Evolutionary conservation across 2,888 invertebrate genomes (phyloP), one percentile per base, ranked within the genome.

Genomic region (Eupithecia vulgata): DNA sequence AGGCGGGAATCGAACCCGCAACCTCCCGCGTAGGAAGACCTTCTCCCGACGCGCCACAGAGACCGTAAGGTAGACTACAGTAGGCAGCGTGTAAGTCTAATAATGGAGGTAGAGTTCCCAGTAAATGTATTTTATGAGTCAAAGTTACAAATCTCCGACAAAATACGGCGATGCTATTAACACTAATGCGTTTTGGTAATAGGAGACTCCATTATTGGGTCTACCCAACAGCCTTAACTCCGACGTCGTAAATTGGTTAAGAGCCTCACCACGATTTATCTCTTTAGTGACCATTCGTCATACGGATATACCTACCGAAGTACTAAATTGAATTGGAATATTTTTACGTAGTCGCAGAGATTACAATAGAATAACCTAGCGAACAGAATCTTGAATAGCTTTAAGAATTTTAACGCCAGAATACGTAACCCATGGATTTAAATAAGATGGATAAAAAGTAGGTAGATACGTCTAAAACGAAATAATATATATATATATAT

Each of bases 231-330:
- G 65, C 61, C 68, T 62, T 62, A n/a, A 75, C 67, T 70, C 25
- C 17, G 45, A 64, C 67, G 76, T 57, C 71, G 81, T 85, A 80
- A 85, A 85, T 85, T 87, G 83, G 82, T 83, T 85, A 86, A 86
- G 82, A 84, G 83, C 73, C 76, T 75, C 52, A n/a, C 34, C 5
- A 35, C 34, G 12, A 21, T 72, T 85, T 87, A 87, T 85, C 85
- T 83, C 68, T 75, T 70, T 70, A 74, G 75, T 77, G 76, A 71
- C 68, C 70, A 75, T 73, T 76, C 68, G 76, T 76, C 74, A 78
- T 76, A 37, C 68, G n/a, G 57, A 57, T 57, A 13, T 57, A 57
- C 57, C 21, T 57, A 57, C 57, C 21, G 21, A 52, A n/a, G n/a
- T 48, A n/a, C 48, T 48, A 21, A 48, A 57, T 57, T 21, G 57